Evolutionary conservation across 2,113 vertebrate species (phyloP), one percentile per base, ranked within the genome.

Genomic region (Megaceryle maxima): DNA sequence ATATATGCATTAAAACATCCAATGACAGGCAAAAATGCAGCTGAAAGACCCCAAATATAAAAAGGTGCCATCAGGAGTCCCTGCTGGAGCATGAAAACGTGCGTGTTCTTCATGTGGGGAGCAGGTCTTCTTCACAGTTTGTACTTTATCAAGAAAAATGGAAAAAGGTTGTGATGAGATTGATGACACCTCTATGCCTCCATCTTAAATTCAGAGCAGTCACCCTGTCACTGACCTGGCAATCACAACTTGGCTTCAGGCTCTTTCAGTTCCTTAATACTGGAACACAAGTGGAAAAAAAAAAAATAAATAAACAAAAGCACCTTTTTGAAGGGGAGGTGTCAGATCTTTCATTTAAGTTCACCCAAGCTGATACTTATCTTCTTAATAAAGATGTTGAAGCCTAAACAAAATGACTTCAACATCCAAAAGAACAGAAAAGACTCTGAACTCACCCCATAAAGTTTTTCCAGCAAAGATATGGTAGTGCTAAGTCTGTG

Each of bases 401-500:
- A 60, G 22, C 6, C 31, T 74, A 77, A 57, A 73, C 16, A 85
- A 79, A 85, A 66, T 16, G 1, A 43, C 21, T 72, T 79, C 39
- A 83, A 20, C 29, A 48, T 44, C 33, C 43, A 50, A 79, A 83
- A 73, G 29, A 88, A 33, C 10, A 77, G 53, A 66, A 57, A 39
- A 31, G 5, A 37, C 26, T 41, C 33, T 16, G 35, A 77, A 24
- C 6, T 83, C 24, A 16, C 4, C 28, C 19, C 1, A 0, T 37
- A 37, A 66, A 83, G 37, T 5, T 64, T 85, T 73, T 21, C 39
- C 10, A 8, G 15, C 31, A 83, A 88, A 80, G 26, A 35, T 12
- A 20, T 1, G 0, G 0, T 4, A 66, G 6, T 50, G 25, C 21
- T 35, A 69, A 51, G 3, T 88, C 35, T 11, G 3, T 28, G 39